These are phyloP conservation scores for Heliconius eleuchia DNA, from an alignment of 1,140 invertebrate species.

Conservation along the genomic window DNA sequence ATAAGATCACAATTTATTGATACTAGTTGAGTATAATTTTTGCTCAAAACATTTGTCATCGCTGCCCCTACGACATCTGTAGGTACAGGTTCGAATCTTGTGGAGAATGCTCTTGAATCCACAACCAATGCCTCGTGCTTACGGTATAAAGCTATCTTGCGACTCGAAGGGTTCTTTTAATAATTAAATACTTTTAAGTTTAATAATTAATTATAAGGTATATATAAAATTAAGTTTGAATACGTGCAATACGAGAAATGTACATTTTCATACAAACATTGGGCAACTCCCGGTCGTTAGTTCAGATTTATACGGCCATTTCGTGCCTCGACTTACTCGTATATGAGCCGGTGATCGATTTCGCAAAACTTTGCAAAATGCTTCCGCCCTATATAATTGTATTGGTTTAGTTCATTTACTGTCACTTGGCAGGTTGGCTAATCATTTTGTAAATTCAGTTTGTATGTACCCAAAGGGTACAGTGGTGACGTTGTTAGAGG, in stretches of 20 bases:
- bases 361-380: conserved; percentile 27
- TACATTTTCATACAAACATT: conserved; percentile 31
- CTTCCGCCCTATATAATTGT: conserved; percentile 17
- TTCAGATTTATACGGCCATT: conserved; percentile 23
- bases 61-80: no score
- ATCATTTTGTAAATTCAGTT: no score
- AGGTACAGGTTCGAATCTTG: no score
- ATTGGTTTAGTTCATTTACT: not conserved
- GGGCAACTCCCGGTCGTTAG: conserved; percentile 31
- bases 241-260: not conserved
- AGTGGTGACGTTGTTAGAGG: no score
- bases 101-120: no score
- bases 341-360: conserved; percentile 8
- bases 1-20: not conserved
- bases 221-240: not conserved
- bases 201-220: not conserved
- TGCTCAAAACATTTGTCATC: no score
- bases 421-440: not conserved
- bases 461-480: not conserved
- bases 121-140: no score
- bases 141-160: no score
- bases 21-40: no score
- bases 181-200: no score
- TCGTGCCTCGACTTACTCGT: conserved; percentile 1
- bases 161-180: no score